phyloP scores from a whole-genome alignment of 2,113 vertebrate genomes.

The Thomomys bottae region DNA sequence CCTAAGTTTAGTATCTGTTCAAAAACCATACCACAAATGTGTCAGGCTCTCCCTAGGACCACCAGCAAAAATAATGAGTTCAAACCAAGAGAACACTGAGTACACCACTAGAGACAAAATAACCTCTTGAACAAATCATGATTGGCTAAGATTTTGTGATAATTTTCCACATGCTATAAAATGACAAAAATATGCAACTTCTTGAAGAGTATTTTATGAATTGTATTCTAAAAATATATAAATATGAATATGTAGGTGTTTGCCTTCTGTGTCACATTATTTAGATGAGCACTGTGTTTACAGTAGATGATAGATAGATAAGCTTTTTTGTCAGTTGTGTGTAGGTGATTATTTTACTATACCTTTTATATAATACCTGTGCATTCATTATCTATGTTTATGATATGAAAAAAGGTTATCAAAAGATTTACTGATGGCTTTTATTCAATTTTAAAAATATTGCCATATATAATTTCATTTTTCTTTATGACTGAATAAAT shows the following conservation, averaged over 20 bases:
- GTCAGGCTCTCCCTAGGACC: not conserved
- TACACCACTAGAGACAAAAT: not conserved
- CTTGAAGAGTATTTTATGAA: constrained; percentile 3
- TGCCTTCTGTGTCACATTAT: not conserved
- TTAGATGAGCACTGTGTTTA: not conserved
- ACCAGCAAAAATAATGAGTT: not conserved
- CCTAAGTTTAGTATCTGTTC: not conserved
- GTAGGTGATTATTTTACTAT: no score
- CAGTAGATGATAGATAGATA: not conserved
- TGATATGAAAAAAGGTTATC: not conserved
- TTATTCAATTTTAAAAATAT: not conserved
- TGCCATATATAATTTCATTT: no score
- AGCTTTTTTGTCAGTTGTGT: no score
- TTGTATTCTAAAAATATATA: not conserved
- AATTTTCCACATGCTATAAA: not conserved
- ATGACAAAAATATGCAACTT: not conserved
- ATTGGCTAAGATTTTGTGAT: not conserved
- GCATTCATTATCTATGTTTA: no score
- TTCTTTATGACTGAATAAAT: no score
- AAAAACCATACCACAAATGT: not conserved
- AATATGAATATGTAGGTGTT: not conserved
- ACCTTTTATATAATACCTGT: not conserved
- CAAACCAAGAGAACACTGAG: not conserved
- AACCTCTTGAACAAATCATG: no score
- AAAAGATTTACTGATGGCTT: not conserved